A percentile compares a stretch with the other conserved stretches of the same genome.
phyloP scores from a whole-genome alignment of 2,888 invertebrate genomes.

The Quadroppia sp. region DNA sequence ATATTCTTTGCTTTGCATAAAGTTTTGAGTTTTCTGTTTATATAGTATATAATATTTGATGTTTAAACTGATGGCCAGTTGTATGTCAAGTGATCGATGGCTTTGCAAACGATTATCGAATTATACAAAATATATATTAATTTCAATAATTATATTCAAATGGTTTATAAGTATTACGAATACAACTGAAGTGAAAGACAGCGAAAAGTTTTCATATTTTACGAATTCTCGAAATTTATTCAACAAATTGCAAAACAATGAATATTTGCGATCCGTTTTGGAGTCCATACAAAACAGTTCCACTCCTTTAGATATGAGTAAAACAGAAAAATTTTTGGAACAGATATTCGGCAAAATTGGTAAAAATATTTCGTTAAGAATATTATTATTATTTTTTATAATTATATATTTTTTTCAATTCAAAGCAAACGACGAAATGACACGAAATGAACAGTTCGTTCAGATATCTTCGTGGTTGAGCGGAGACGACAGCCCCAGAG shows the following conservation, averaged over 20 bases:
- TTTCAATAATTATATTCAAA: neutral
- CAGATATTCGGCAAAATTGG: slow-evolving; percentile 23
- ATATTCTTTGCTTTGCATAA: no score
- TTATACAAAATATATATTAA: neutral
- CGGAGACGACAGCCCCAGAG: neutral
- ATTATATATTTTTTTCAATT: neutral
- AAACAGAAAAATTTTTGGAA: neutral
- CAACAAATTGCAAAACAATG: neutral
- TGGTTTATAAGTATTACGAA: neutral
- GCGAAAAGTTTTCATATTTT: neutral
- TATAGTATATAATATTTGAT: neutral
- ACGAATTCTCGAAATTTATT: neutral
- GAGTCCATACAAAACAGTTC: slow-evolving; percentile 2
- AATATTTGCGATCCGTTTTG: neutral
- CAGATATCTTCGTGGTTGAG: slow-evolving; percentile 20
- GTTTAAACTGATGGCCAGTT: neutral
- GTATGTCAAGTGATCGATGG: neutral
- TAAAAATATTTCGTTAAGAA: neutral
- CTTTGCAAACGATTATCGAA: neutral
- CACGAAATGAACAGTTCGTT: slow-evolving; percentile 10
- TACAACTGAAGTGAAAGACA: neutral
- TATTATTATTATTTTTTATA: neutral
- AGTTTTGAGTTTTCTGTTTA: no score
- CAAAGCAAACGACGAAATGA: slow-evolving; percentile 1
- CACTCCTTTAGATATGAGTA: neutral